Conservation (phyloP, 2,113 vertebrate genomes). For the Caloenas nicobarica region DNA sequence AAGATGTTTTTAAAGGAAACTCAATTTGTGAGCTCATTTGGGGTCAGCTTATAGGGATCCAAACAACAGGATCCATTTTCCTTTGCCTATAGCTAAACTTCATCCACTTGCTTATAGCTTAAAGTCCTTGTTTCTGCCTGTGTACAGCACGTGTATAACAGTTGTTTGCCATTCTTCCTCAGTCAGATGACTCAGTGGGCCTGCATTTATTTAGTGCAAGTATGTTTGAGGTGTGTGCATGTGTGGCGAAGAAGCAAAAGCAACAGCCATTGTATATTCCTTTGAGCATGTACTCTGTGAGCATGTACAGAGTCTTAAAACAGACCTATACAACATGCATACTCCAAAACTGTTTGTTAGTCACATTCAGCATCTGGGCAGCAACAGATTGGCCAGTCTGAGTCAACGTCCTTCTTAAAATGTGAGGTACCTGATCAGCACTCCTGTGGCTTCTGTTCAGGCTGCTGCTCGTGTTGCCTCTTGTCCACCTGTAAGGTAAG, state of each 20-base stretch:
- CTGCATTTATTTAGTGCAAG: not conserved
- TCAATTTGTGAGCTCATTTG: not conserved
- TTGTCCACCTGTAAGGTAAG: not conserved
- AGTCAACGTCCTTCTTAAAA: not conserved
- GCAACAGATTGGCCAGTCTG: not conserved
- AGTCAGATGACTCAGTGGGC: not conserved
- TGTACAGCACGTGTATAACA: not conserved
- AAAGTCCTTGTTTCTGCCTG: not conserved
- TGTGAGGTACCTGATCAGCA: not conserved
- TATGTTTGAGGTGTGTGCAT: not conserved
- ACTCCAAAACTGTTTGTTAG: not conserved
- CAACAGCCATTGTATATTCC: not conserved
- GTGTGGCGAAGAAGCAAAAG: not conserved
- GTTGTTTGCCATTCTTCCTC: not conserved
- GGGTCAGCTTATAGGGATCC: not conserved
- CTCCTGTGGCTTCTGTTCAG: not conserved
- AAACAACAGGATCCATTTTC: not conserved
- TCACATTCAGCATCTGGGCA: not conserved
- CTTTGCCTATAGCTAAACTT: not conserved
- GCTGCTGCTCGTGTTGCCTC: not conserved
- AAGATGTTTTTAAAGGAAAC: not conserved
- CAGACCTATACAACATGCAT: not conserved
- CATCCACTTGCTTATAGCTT: not conserved
- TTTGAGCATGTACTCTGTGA: not conserved
- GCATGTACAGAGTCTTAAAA: not conserved